phyloP scores from a whole-genome alignment of 2,797 vertebrate species.

The Octomys mimax region DNA sequence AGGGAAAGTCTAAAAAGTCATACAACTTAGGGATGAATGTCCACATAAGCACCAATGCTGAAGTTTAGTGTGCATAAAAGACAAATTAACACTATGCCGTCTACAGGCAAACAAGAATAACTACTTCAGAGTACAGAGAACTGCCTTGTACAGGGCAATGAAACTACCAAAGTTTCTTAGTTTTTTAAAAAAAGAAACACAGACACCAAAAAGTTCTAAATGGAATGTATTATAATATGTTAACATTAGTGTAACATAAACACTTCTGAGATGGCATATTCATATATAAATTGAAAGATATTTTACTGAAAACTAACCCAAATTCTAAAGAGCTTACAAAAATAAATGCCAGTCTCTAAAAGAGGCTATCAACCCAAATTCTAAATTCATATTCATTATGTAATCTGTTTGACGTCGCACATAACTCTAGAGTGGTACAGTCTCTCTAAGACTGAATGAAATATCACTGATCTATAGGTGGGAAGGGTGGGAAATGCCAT shows the following conservation, averaged over 20 bases:
- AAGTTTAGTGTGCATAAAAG: background rate
- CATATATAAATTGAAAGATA: background rate
- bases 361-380: background rate
- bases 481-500: background rate
- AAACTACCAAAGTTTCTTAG: background rate
- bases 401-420: slow-evolving; percentile 45
- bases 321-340: slow-evolving; percentile 50
- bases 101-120: background rate
- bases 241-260: background rate
- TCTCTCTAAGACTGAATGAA: slow-evolving; percentile 20
- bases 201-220: background rate
- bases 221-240: background rate
- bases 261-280: slow-evolving; percentile 35
- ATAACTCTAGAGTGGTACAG: background rate
- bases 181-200: background rate
- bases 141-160: background rate
- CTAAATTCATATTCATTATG: slow-evolving; percentile 41
- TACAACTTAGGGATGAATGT: background rate
- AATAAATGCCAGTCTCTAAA: slow-evolving; percentile 61
- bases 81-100: background rate
- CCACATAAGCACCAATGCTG: background rate
- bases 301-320: background rate
- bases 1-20: background rate
- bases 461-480: background rate
- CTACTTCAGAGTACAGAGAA: background rate